Evolutionary conservation across 1,140 invertebrate genomes (phyloP), one percentile per base, ranked within the genome.

Genomic region (Panonychus citri): DNA sequence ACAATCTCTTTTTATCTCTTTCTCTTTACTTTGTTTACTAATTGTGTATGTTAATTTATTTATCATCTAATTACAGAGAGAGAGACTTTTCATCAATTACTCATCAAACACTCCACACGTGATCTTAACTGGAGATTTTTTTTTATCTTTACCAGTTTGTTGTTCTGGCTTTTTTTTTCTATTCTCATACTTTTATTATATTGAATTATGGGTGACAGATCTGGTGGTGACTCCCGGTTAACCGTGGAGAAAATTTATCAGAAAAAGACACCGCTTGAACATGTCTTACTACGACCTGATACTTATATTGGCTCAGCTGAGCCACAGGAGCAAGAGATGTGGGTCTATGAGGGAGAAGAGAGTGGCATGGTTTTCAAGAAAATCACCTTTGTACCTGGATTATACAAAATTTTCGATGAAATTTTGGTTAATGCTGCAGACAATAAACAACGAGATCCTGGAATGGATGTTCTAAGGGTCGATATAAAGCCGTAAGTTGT

Each of bases 381-480:
- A 64, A 82, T 98, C 27, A 84, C 80, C 30, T 99, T 80, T 76
- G 94, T 98, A 48, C 95, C 95, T 62, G 89, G 90, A 57, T 75
- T 99, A 4, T 99, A 97, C 70, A 99, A 99, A 74, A 99, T 99
- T 63, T 99, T 93, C 76, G 95, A 99, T 73, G 95, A 99, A 81
- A 98, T 99, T 62, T 71, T 89, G 59, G 95, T 99, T 1, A 99
- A 99, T 75, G 95, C 95, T 51, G 90, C 95, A 54, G 95, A 99
- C 68, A 98, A 99, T 68, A 99, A 99, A 69, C 90, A 96, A 66
- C 75, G 93, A 60, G 94, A 98, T 72, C 71, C 79, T 2, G 81
- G 78, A 54, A 99, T 99, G 95, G 84, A 88, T 66, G 76, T 77
- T 15, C 95, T 99, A 51, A 95, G 87, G 78, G 82, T 99, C 68